These are phyloP conservation scores for Calameuta pallipes DNA, from an alignment of 2,888 invertebrate species.

Conservation along the genomic window DNA sequence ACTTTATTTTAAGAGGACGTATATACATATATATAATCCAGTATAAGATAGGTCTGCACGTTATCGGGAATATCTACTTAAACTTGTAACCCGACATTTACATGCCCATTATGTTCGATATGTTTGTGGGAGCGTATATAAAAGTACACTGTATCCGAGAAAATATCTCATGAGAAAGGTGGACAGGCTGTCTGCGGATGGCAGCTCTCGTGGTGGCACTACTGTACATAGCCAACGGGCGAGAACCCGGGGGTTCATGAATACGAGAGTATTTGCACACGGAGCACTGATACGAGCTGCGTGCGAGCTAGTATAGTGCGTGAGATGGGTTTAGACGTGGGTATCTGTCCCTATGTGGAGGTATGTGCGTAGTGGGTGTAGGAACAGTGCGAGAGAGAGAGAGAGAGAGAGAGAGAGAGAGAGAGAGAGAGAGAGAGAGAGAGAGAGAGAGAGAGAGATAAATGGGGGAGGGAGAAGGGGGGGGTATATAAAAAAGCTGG, in stretches of 20 bases:
- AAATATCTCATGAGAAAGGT: too few relatives aligned
- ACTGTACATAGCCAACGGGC: constrained; percentile 48
- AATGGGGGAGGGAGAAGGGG: background rate
- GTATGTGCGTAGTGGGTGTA: constrained; percentile 10
- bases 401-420: constrained; percentile 27
- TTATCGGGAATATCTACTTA: too few relatives aligned
- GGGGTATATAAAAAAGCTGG: too few relatives aligned
- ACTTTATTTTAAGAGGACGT: too few relatives aligned
- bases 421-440: constrained; percentile 27
- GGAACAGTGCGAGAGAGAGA: constrained; percentile 4
- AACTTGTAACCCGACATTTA: too few relatives aligned
- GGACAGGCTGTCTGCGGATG: background rate
- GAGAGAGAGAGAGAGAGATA: constrained; percentile 33
- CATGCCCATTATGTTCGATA: too few relatives aligned
- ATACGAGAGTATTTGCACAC: constrained; percentile 61
- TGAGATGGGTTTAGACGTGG: constrained; percentile 6
- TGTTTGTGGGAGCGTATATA: too few relatives aligned
- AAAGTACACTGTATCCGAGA: too few relatives aligned
- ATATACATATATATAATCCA: too few relatives aligned
- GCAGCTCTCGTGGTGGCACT: constrained; percentile 25
- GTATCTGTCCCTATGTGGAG: background rate
- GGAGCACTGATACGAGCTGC: constrained; percentile 34
- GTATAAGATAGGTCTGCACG: too few relatives aligned
- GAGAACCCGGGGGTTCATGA: constrained; percentile 55
- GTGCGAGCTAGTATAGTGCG: constrained; percentile 6